These are phyloP conservation scores for Anguilla anguilla DNA, from an alignment of 2,797 vertebrate species.

Conservation along the genomic window DNA sequence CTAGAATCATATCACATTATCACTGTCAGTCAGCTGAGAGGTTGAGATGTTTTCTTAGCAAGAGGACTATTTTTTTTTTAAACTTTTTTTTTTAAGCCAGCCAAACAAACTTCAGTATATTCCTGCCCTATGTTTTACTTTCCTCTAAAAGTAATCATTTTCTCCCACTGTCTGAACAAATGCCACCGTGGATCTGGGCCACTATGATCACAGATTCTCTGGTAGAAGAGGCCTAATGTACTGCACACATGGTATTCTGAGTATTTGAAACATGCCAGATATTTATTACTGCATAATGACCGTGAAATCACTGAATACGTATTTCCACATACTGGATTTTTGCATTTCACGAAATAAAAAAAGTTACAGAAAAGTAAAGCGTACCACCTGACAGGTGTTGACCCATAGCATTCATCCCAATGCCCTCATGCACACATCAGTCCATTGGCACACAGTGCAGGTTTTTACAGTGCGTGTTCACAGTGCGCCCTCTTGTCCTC, in stretches of 20 bases:
- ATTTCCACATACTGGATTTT: constrained; percentile 46
- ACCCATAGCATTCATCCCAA: background rate
- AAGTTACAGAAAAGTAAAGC: background rate
- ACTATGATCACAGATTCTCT: background rate
- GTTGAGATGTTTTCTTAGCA: background rate
- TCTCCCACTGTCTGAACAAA: constrained; percentile 19
- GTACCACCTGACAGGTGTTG: background rate
- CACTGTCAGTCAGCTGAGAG: background rate
- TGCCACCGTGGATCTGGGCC: constrained; percentile 19
- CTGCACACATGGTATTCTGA: constrained; percentile 49
- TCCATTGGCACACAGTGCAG: background rate
- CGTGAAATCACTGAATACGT: constrained; percentile 34
- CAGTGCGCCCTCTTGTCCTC: constrained; percentile 31
- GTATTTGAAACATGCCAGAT: constrained; percentile 47
- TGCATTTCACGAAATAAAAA: constrained; percentile 45
- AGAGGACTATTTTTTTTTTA: background rate
- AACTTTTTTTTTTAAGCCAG: background rate
- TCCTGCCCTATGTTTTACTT: background rate
- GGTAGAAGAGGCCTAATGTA: constrained; percentile 10
- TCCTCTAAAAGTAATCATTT: background rate
- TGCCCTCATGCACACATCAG: background rate
- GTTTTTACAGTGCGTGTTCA: constrained; percentile 1
- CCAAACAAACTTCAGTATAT: background rate
- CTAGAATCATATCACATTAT: background rate
- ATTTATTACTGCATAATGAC: background rate